phyloP scores from a whole-genome alignment of 2,113 vertebrate genomes.

The Empidonax alnorum region DNA sequence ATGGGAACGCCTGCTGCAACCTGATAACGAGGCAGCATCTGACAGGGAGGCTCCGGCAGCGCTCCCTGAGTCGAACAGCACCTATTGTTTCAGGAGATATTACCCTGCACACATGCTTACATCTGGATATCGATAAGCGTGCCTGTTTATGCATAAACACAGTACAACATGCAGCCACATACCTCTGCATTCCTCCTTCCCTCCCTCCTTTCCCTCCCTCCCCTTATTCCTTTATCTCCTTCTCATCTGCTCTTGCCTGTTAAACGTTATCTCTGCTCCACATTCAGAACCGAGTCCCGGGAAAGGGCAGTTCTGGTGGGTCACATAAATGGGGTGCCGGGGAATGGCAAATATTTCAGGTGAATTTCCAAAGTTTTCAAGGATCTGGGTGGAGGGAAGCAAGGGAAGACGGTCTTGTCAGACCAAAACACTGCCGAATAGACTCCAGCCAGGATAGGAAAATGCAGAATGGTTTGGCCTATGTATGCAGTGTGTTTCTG shows the following conservation, averaged over 20 bases:
- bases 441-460: not conserved
- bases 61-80: not conserved
- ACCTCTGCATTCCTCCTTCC: constrained; percentile 29
- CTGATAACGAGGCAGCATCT: constrained; percentile 47
- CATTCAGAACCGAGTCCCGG: not conserved
- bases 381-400: not conserved
- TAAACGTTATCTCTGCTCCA: not conserved
- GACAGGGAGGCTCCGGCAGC: constrained; percentile 19
- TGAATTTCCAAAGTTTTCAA: not conserved
- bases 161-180: constrained; percentile 28
- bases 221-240: constrained; percentile 14
- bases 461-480: not conserved
- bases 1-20: constrained; percentile 60
- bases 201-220: not conserved
- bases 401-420: not conserved
- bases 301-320: not conserved
- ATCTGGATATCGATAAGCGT: constrained; percentile 45
- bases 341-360: not conserved
- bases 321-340: not conserved
- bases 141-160: constrained; percentile 53
- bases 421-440: not conserved
- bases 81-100: constrained; percentile 49
- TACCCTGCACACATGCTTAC: not conserved
- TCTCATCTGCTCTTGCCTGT: constrained; percentile 9
- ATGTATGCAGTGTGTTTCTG: not conserved